Evolutionary conservation across 2,113 vertebrate genomes (phyloP).

Genomic region (Microcebus griseorufus): DNA sequence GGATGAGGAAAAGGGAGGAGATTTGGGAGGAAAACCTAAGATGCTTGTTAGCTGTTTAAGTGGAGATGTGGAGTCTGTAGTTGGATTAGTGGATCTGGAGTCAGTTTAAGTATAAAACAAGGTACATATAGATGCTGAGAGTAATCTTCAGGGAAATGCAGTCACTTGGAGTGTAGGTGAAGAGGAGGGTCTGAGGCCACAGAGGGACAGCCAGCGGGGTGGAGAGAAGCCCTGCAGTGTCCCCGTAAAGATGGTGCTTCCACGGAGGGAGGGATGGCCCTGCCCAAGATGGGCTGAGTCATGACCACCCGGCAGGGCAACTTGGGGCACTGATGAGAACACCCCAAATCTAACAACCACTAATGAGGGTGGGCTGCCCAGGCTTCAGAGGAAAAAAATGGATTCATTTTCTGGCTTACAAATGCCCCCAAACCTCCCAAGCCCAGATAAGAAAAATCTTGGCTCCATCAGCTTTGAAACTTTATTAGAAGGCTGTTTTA

Average conservation of each 20-base stretch:
- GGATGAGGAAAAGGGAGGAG: neutral
- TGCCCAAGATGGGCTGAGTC: accelerated
- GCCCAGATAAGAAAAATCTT: neutral
- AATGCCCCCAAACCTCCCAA: neutral
- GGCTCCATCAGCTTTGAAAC: slow-evolving; percentile 76
- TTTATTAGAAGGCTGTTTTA: slow-evolving; percentile 90
- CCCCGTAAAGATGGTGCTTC: neutral
- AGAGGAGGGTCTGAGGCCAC: neutral
- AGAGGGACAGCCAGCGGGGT: neutral
- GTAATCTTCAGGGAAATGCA: neutral
- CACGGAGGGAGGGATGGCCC: neutral
- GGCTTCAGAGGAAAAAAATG: neutral
- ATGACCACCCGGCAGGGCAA: neutral
- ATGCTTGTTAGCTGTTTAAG: neutral
- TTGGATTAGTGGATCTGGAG: too few species aligned
- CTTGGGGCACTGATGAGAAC: neutral
- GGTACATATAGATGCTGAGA: neutral
- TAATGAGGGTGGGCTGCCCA: neutral
- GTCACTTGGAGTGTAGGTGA: too few species aligned
- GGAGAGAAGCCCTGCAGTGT: accelerated
- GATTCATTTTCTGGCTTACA: accelerated
- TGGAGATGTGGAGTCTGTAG: neutral
- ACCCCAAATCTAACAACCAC: neutral
- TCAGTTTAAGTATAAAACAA: neutral
- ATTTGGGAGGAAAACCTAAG: neutral